These are phyloP conservation scores for Samia ricini DNA, from an alignment of 1,140 invertebrate species.

Conservation along the genomic window DNA sequence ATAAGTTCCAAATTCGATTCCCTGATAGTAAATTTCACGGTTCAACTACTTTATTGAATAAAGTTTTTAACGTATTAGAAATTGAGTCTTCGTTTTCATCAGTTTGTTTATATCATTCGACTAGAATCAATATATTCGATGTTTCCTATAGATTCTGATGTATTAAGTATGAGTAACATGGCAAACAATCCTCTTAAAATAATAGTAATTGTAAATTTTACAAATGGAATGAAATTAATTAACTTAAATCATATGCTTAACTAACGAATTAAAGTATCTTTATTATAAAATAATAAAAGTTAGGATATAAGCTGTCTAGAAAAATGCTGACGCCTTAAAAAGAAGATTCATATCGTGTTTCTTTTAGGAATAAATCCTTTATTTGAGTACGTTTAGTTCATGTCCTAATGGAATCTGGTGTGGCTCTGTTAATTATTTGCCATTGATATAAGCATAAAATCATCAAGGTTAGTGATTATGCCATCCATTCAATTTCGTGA, in stretches of 20 bases:
- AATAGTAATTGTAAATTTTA: background rate
- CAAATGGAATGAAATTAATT: background rate
- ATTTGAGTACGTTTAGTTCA: background rate
- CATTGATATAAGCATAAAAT: too few species aligned
- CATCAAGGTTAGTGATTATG: slow-evolving; percentile 44
- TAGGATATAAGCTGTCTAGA: background rate
- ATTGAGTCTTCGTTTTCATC: background rate
- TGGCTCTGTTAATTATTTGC: background rate
- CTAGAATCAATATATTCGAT: background rate
- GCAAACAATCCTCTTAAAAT: background rate
- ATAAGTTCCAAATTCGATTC: too few species aligned
- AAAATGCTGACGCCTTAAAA: background rate
- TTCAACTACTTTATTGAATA: too few species aligned
- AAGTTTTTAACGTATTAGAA: background rate
- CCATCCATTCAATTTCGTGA: slow-evolving; percentile 61
- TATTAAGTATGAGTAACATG: background rate
- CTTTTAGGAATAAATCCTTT: background rate
- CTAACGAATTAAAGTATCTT: background rate
- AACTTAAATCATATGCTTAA: background rate
- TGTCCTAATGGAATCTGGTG: background rate
- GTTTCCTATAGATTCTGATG: background rate
- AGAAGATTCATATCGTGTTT: background rate
- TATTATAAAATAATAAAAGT: background rate
- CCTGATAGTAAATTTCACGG: too few species aligned
- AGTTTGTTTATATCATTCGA: background rate